These are phyloP conservation scores for Aphaenogaster ashmeadi DNA, from an alignment of 1,140 invertebrate species.

Conservation along the genomic window DNA sequence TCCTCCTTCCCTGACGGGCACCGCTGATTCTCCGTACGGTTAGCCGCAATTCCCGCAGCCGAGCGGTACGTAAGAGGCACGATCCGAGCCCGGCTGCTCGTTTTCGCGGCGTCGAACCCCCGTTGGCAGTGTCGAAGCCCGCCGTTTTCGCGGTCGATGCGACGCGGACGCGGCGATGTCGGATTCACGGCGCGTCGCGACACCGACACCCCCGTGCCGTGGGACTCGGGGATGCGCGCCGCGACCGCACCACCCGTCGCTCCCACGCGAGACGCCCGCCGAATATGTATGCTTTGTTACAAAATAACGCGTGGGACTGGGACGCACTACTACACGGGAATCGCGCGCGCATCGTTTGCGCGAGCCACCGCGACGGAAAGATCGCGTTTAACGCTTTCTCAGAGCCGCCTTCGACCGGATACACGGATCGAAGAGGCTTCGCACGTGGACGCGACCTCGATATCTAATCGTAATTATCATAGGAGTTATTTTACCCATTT, in stretches of 20 bases:
- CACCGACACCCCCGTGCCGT: neutral
- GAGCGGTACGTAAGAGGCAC: slow-evolving; percentile 46
- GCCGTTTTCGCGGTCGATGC: slow-evolving; percentile 51
- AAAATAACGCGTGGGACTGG: slow-evolving; percentile 5
- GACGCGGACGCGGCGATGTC: neutral
- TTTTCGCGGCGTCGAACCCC: slow-evolving; percentile 11
- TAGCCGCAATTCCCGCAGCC: slow-evolving; percentile 71
- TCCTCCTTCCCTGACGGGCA: slow-evolving; percentile 72
- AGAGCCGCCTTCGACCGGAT: neutral
- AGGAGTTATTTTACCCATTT: too few species aligned
- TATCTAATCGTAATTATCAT: neutral
- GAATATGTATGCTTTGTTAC: slow-evolving; percentile 24
- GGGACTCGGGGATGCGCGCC: slow-evolving; percentile 1
- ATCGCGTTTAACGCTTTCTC: neutral
- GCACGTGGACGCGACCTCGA: neutral
- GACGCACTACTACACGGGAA: neutral
- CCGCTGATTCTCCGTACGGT: slow-evolving; percentile 73
- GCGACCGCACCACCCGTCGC: neutral
- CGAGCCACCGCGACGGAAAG: neutral
- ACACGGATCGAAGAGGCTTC: neutral
- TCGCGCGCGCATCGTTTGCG: neutral
- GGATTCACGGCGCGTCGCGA: slow-evolving; percentile 44
- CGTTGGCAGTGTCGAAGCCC: neutral
- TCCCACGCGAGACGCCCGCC: neutral
- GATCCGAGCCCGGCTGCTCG: neutral